These are phyloP conservation scores for Oncorhynchus clarkii DNA, from an alignment of 2,113 vertebrate species.

Conservation along the genomic window DNA sequence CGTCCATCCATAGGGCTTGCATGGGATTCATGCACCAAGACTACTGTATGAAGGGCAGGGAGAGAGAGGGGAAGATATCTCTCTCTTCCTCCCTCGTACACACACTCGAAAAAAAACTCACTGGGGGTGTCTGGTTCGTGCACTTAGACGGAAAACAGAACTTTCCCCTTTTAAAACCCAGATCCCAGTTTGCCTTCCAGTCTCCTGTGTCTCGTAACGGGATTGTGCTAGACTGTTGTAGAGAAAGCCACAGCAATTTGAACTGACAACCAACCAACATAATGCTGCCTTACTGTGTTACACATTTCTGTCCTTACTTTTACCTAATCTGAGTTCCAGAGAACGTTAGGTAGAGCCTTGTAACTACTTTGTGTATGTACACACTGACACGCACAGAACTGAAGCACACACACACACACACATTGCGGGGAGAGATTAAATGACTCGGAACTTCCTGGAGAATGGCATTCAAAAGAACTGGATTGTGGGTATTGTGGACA, in stretches of 20 bases:
- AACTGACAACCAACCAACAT: slow-evolving; percentile 37
- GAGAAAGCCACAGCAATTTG: slow-evolving; percentile 28
- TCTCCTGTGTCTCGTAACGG: slow-evolving; percentile 22
- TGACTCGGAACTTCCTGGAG: slow-evolving; percentile 24
- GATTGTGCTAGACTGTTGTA: slow-evolving; percentile 1
- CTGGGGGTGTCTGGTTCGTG: slow-evolving; percentile 8
- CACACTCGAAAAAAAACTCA: slow-evolving; percentile 8
- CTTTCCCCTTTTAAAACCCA: slow-evolving; percentile 43
- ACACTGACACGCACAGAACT: slow-evolving; percentile 40
- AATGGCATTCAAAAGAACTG: slow-evolving; percentile 35
- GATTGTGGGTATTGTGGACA: slow-evolving; percentile 47
- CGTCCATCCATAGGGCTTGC: slow-evolving; percentile 33
- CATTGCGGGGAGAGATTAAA: neutral
- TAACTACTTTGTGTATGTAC: slow-evolving; percentile 21
- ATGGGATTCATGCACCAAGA: slow-evolving; percentile 36
- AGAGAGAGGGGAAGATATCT: slow-evolving; percentile 15
- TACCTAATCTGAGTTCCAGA: slow-evolving; percentile 21
- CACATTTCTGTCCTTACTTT: slow-evolving; percentile 44
- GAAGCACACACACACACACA: slow-evolving; percentile 6
- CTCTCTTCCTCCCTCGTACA: slow-evolving; percentile 23
- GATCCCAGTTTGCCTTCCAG: slow-evolving; percentile 47
- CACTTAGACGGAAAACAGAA: slow-evolving; percentile 15
- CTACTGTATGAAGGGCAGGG: neutral
- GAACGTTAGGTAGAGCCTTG: slow-evolving; percentile 32
- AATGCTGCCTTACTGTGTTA: slow-evolving; percentile 93